Base-by-base conservation (phyloP, 2,113 vertebrate species). In the Todiramphus saurophagus region DNA sequence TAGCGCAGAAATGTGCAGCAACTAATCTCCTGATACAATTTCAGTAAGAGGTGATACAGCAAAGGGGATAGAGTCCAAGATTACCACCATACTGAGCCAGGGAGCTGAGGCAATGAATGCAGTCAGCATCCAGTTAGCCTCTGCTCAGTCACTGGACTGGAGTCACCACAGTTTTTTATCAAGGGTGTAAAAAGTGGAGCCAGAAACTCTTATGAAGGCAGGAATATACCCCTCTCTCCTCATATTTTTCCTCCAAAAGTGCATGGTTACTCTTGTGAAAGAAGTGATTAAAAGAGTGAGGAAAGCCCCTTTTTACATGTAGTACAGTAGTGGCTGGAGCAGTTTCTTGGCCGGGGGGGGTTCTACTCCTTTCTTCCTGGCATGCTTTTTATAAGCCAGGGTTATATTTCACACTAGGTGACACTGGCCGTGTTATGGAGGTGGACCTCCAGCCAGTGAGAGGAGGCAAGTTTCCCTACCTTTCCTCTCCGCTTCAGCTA, bases 391-490 rank as follows among this genome's bases (percentile, higher is more conserved):
- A 20, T 64, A 68, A 30, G 46, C 30, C 15, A 5, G 4, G 39
- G 33, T 5, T 62, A 9, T 58, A 31, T 83, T 76, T 79, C 19
- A 43, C 25, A 20, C 6, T 7, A 33, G 6, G 13, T 2, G 2
- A 8, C n/a, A 39, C 31, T 19, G 20, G 14, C 18, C 27, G 7
- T 10, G 19, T 62, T 58, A 14, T 10, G 9, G 50, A 78, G 53
- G 11, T 0, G 1, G n/a, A 30, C 4, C 3, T 27, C 4, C 1
- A 48, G 23, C 15, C 59, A 48, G 24, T 18, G 35, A 19, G 25
- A 50, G 37, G 19, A 76, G 10, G 5, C 7, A 37, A 18, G 1
- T 8, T 21, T 78, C 18, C 9, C 28, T 17, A 1, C 3, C 7
- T 84, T 53, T 76, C 28, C 46, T 80, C 37, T 50, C n/a, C 5